Conservation (phyloP, 2,888 invertebrate genomes). For the Drosophila diplacantha region DNA sequence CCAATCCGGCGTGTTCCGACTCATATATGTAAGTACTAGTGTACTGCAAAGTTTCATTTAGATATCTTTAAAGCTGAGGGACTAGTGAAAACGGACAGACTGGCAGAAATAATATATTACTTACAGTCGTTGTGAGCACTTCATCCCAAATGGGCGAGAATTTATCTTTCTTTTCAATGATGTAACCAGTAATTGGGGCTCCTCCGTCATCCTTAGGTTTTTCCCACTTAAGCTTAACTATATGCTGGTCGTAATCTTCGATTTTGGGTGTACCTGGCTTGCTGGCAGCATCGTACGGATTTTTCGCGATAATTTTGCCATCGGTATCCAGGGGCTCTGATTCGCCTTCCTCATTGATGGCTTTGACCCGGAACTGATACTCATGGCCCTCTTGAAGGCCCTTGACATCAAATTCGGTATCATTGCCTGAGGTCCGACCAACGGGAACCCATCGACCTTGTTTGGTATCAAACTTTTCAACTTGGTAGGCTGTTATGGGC, state of each 20-base stretch:
- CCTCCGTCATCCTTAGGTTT: constrained; percentile 97
- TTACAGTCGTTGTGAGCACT: constrained; percentile 85
- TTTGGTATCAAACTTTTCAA: constrained; percentile 94
- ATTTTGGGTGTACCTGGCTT: constrained; percentile 92
- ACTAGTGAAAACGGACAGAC: too few species aligned
- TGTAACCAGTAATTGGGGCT: constrained; percentile 97
- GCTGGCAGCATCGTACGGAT: constrained; percentile 93
- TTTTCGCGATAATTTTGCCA: constrained; percentile 92
- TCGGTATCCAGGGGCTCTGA: constrained; percentile 97
- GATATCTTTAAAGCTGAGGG: too few species aligned
- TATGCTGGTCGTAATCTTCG: constrained; percentile 92
- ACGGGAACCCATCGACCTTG: constrained; percentile 97
- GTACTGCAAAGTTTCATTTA: too few species aligned
- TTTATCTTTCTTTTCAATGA: constrained; percentile 93
- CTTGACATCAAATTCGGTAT: constrained; percentile 91
- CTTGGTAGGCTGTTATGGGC: constrained; percentile 93
- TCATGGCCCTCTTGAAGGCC: constrained; percentile 94
- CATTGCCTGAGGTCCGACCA: constrained; percentile 87
- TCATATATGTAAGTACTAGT: too few species aligned
- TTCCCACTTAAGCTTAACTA: constrained; percentile 94
- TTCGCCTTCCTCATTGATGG: constrained; percentile 96
- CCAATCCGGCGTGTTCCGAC: too few species aligned
- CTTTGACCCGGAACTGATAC: constrained; percentile 95
- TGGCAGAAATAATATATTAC: constrained; percentile 4
- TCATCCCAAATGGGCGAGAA: constrained; percentile 93